Percentiles rank a stretch among this genome's conserved stretches.
Evolutionary conservation across 2,888 invertebrate genomes (phyloP).

Genomic region (Scaptomyza flava): DNA sequence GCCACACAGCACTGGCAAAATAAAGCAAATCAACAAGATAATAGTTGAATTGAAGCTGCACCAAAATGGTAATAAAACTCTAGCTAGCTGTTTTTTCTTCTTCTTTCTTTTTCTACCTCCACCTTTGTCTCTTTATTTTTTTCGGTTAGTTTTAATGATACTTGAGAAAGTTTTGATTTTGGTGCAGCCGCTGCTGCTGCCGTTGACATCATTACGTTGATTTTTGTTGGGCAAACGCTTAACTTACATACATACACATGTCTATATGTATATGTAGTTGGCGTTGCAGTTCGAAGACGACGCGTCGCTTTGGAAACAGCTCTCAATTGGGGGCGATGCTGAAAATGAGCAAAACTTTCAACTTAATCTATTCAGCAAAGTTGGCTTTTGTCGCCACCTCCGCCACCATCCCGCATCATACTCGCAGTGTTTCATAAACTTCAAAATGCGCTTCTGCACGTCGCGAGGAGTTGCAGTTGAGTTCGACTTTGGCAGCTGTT

Average conservation of each 20-base stretch:
- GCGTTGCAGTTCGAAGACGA: constrained; percentile 16
- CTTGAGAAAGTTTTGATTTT: constrained; percentile 74
- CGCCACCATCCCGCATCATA: not conserved
- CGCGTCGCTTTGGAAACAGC: constrained; percentile 48
- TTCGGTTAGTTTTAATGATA: constrained; percentile 75
- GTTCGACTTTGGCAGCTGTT: constrained; percentile 39
- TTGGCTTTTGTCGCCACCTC: constrained; percentile 49
- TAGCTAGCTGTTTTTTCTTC: not conserved
- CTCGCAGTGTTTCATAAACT: constrained; percentile 80
- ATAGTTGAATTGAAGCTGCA: constrained; percentile 51
- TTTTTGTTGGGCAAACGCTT: constrained; percentile 46
- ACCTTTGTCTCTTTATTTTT: constrained; percentile 36
- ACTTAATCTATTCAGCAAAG: constrained; percentile 81
- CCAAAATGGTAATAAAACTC: constrained; percentile 32
- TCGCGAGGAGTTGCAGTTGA: constrained; percentile 52
- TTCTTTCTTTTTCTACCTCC: not conserved
- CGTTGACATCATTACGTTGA: constrained; percentile 74
- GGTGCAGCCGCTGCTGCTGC: constrained; percentile 13
- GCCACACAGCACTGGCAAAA: constrained; percentile 18
- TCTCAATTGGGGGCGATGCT: constrained; percentile 69
- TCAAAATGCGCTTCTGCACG: constrained; percentile 80
- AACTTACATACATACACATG: constrained; percentile 18
- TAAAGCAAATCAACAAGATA: constrained; percentile 67
- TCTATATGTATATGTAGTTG: not conserved
- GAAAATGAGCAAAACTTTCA: constrained; percentile 80